Evolutionary conservation across 2,113 vertebrate species (phyloP), one percentile per base, ranked within the genome.

Genomic region (Urocynchramus pylzowi): DNA sequence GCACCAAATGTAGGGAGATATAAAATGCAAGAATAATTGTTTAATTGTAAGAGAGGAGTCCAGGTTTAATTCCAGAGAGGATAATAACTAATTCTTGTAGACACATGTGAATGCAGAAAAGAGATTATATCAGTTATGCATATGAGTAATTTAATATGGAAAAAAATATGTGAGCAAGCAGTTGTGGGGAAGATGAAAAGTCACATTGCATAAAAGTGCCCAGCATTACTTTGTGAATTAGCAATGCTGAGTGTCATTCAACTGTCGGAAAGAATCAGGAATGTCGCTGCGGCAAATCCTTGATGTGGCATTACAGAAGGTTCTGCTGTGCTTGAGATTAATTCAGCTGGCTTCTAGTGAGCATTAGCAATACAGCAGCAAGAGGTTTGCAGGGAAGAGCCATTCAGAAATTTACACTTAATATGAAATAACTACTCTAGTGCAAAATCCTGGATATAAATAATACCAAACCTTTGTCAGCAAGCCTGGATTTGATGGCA

Each of bases 141-240:
- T 94, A 93, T 59, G 37, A 93, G 92, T 93, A 95, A 97, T 95
- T 95, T 91, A 94, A 96, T 93, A 96, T 54, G 69, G 84, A 94
- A 71, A 53, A 93, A 91, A 97, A 84, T 85, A 95, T 39, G 56
- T 65, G 90, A 91, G 79, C 52, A 84, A 79, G 41, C 73, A 86
- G 56, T 70, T 94, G 80, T 63, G 68, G 71, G 61, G 63, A 67
- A 84, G 73, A 87, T 90, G 75, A 92, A 86, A 70, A 96, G 95
- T 93, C 85, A 90, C 90, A 81, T 89, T 90, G 88, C 68, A 92
- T 87, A 39, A 92, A 95, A 94, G 56, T 78, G 47, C 17, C 78
- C 67, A 82, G 61, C 50, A 80, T 92, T 89, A 76, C 84, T 89
- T 90, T 74, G 91, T 80, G 50, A 93, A 90, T 93, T 94, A 93